Percentiles rank a stretch among this genome's conserved stretches.
These are phyloP conservation scores for Drosophila nasuta DNA, from an alignment of 1,140 invertebrate genomes.

Conservation along the genomic window DNA sequence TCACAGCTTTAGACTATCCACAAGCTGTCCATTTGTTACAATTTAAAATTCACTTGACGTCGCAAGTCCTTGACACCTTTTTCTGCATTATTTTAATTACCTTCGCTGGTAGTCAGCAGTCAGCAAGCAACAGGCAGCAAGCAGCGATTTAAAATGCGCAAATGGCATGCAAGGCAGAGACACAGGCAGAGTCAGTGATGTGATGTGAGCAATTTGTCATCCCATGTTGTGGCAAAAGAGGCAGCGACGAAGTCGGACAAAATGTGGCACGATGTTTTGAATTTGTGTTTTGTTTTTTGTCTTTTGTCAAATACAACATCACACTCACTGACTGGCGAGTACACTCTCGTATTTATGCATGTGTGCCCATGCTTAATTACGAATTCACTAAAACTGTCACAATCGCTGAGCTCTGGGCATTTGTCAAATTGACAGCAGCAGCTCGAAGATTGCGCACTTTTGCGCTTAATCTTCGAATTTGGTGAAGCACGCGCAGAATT, in stretches of 20 bases:
- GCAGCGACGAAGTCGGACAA: background rate
- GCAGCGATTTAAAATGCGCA: conserved; percentile 44
- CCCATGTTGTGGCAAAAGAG: conserved; percentile 42
- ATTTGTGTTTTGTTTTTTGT: conserved; percentile 20
- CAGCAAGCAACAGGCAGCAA: background rate
- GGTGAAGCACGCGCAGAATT: conserved; percentile 55
- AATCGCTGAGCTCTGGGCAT: conserved; percentile 69
- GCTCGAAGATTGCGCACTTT: conserved; percentile 61
- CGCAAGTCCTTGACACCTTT: conserved; percentile 76
- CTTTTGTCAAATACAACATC: conserved; percentile 25
- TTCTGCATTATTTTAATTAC: conserved; percentile 77
- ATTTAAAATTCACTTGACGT: conserved; percentile 72
- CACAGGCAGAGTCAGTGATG: conserved; percentile 14
- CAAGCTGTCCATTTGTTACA: conserved; percentile 34
- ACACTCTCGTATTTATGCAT: conserved; percentile 59
- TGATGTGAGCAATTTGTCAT: conserved; percentile 65
- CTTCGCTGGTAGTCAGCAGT: conserved; percentile 9
- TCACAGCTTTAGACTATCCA: background rate
- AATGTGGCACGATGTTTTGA: conserved; percentile 26
- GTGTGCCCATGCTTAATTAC: conserved; percentile 80
- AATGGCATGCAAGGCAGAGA: conserved; percentile 38
- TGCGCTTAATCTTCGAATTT: conserved; percentile 63
- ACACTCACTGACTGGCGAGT: conserved; percentile 11
- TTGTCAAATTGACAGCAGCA: conserved; percentile 80
- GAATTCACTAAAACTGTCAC: conserved; percentile 81